Evolutionary conservation across 2,888 invertebrate species (phyloP), one percentile per base, ranked within the genome.

Genomic region (Drosophila neotestacea): DNA sequence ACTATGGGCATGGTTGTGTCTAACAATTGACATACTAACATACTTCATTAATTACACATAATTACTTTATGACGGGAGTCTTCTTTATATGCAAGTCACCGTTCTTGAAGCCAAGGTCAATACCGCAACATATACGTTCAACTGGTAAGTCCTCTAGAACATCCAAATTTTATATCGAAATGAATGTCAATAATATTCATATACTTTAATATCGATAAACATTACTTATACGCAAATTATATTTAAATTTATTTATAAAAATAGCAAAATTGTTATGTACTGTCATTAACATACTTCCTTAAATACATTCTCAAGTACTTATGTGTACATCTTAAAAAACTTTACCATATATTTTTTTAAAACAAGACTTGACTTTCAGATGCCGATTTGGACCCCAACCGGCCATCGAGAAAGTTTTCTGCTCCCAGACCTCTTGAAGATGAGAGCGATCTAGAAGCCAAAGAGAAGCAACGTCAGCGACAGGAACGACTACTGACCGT

Each of bases 321-420:
- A 46, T 11, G 28, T 58, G 46, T 47, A 47, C 47, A 38, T 47
- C 10, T 9, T 30, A 32, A 16, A 39, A 6, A 36, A n/a, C 4
- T 4, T 7, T 13, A n/a, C 13, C 6, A 6, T 10, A 48, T 22
- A 28, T 46, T 58, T 27, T 48, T 50, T 52, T n/a, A 54, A 44
- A 73, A 62, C 46, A 6, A 46, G 10, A 38, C 39, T 65, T 51
- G 58, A 55, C 30, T 84, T 85, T 87, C 73, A 84, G 91, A 94
- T 94, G 94, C 94, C 81, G 94, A 94, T 89, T 94, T 95, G 93
- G 94, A 95, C 77, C 95, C 95, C 79, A 93, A 94, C 92, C 94
- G 95, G 90, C 95, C 95, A 87, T 94, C 95, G 90, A 94, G 95
- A 91, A 95, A 94, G 92, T 96, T 96, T 93, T 94, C 95, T 91